Evolutionary conservation across 2,888 invertebrate species (phyloP), one percentile per base, ranked within the genome.

Genomic region (Agrotis ipsilon): DNA sequence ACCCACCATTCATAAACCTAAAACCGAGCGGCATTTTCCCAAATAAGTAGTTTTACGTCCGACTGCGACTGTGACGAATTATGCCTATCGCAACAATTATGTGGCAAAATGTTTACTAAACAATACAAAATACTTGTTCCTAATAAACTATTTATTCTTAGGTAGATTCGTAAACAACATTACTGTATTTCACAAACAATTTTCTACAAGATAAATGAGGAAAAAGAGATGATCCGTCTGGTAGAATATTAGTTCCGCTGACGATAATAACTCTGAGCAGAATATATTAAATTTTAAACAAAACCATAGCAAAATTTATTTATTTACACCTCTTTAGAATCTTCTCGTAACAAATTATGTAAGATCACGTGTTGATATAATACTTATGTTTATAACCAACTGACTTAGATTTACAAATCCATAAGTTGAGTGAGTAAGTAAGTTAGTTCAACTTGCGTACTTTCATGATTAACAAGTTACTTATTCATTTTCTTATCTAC

Each of bases 301-400:
- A 55, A 52, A 45, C 46, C 32, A 48, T 63, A 46, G 14, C 45
- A 21, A 65, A 60, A 3, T 61, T 19, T 18, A 54, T 24, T 52
- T 2, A 24, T 14, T 24, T 52, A 0, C 24, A 24, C 13, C 7
- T 16, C 16, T 24, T 54, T 39, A 39, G 39, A 39, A 39, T 39
- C 11, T 39, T 39, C 11, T 39, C 39, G 39, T 39, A 39, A 39
- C 11, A 39, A 0, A 5, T 27, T 39, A 7, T 32, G 32, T 7
- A 32, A 3, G 9, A 27, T 27, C 27, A 27, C 27, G 27, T 27
- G 27, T 27, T 6, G 27, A n/a, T n/a, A n/a, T n/a, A n/a, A n/a
- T n/a, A n/a, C n/a, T n/a, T n/a, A n/a, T n/a, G n/a, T n/a, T n/a
- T n/a, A n/a, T n/a, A n/a, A n/a, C n/a, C 24, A 24, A 24, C 3